Evolutionary conservation across 2,113 vertebrate species (phyloP).

Genomic region (Isichthys henryi): DNA sequence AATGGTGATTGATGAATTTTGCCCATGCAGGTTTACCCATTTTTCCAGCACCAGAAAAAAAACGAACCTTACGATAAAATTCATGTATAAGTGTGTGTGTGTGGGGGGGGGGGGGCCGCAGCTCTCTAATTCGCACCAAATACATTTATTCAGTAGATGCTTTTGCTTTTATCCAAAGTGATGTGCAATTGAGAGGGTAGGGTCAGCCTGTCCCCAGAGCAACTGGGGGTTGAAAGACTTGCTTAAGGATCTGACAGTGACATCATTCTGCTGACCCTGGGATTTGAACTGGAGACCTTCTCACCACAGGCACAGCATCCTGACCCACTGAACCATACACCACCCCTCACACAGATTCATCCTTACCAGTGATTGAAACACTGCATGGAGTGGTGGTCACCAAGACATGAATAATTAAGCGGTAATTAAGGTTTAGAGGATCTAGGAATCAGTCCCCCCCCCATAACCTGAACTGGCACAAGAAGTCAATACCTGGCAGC

Average conservation of each 20-base stretch:
- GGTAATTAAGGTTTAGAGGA: background rate
- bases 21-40: background rate
- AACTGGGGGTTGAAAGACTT: background rate
- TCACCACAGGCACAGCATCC: background rate
- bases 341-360: background rate
- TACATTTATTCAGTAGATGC: background rate
- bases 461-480: background rate
- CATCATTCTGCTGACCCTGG: background rate
- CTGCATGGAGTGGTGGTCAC: background rate
- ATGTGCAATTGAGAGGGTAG: background rate
- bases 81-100: background rate
- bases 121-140: background rate
- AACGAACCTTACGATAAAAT: background rate
- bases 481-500: background rate
- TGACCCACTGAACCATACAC: background rate
- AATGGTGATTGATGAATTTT: background rate
- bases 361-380: conserved; percentile 30
- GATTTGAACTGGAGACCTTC: background rate
- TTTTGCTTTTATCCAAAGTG: background rate
- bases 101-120: background rate
- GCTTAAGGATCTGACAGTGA: background rate
- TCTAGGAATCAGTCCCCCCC: background rate
- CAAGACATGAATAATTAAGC: background rate
- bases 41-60: background rate
- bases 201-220: background rate